phyloP scores from a whole-genome alignment of 2,888 invertebrate genomes.

The Sesia apiformis region DNA sequence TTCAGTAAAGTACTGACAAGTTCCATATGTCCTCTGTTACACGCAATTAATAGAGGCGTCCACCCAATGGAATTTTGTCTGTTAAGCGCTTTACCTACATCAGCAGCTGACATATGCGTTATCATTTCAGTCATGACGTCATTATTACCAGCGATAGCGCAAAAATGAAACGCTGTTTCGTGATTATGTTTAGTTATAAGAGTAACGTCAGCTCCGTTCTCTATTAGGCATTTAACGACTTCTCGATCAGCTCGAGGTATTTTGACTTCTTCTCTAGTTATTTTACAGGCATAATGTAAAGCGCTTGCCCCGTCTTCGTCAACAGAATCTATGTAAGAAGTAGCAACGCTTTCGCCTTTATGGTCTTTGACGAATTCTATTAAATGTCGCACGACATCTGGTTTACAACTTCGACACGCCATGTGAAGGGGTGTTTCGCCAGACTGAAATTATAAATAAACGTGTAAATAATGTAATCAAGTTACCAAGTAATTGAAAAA shows the following conservation, averaged over 20 bases:
- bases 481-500: not conserved
- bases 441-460: slow-evolving; percentile 66
- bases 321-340: slow-evolving; percentile 89
- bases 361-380: slow-evolving; percentile 87
- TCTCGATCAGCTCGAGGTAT: slow-evolving; percentile 85
- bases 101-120: slow-evolving; percentile 89
- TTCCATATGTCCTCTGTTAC: slow-evolving; percentile 95
- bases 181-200: slow-evolving; percentile 88
- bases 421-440: slow-evolving; percentile 97
- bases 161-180: slow-evolving; percentile 97
- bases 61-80: slow-evolving; percentile 95
- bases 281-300: slow-evolving; percentile 94
- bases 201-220: slow-evolving; percentile 93
- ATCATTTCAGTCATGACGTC: slow-evolving; percentile 96
- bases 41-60: slow-evolving; percentile 97
- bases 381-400: slow-evolving; percentile 89
- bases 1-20: slow-evolving; percentile 91
- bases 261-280: slow-evolving; percentile 86
- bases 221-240: slow-evolving; percentile 90
- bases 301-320: slow-evolving; percentile 96
- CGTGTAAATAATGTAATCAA: too few relatives aligned
- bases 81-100: slow-evolving; percentile 95
- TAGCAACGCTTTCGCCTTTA: slow-evolving; percentile 84
- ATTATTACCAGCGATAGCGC: slow-evolving; percentile 96
- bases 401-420: slow-evolving; percentile 89